Percentiles rank a stretch among this genome's conserved stretches.
Conservation (phyloP, 1,140 invertebrate genomes). For the Wasmannia auropunctata region DNA sequence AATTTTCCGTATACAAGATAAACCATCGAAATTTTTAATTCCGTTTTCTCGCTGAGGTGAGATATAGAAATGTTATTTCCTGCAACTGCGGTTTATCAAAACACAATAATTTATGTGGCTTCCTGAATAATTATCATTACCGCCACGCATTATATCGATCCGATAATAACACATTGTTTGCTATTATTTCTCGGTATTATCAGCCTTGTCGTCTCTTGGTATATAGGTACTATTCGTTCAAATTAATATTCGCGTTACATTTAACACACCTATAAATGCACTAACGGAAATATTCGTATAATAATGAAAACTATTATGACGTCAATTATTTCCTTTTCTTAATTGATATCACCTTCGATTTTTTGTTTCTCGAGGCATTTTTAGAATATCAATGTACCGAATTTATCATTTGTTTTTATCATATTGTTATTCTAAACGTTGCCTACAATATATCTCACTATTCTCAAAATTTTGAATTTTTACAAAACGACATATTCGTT, state of each 20-base stretch:
- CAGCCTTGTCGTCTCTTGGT: constrained; percentile 10
- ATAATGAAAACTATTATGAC: background rate
- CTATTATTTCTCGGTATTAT: constrained; percentile 30
- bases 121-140: constrained; percentile 34
- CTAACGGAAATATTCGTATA: background rate
- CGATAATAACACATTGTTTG: constrained; percentile 42
- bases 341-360: background rate
- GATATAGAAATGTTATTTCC: background rate
- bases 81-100: background rate
- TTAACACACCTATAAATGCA: constrained; percentile 1
- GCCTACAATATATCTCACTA: background rate
- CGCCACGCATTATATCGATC: background rate
- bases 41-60: background rate
- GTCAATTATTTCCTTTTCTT: background rate
- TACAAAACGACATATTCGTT: background rate
- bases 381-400: background rate
- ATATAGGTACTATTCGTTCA: background rate
- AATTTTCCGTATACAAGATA: background rate
- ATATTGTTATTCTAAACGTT: background rate
- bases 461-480: background rate
- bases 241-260: background rate
- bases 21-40: background rate
- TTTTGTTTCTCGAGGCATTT: background rate
- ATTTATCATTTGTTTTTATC: background rate
- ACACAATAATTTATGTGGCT: constrained; percentile 20